A percentile compares a stretch with the other conserved stretches of the same genome.
phyloP scores from a whole-genome alignment of 2,888 invertebrate species.

The Pseudococcus jackbeardsleyi region DNA sequence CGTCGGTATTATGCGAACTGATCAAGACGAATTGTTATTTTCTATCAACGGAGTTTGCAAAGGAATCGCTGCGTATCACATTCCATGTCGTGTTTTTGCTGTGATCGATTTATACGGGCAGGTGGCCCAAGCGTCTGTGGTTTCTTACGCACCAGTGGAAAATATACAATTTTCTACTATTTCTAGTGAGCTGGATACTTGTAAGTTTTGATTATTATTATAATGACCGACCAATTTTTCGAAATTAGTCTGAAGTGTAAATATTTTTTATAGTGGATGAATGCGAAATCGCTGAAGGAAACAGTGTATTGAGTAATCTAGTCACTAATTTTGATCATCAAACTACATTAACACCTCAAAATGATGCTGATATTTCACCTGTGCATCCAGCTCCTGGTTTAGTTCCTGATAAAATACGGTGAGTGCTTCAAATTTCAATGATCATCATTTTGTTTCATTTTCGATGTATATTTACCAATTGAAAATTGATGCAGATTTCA shows the following conservation, averaged over 20 bases:
- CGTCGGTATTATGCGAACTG: slow-evolving; percentile 85
- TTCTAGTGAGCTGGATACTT: slow-evolving; percentile 52
- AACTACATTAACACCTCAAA: slow-evolving; percentile 32
- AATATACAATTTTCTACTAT: slow-evolving; percentile 48
- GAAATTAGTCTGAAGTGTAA: neutral
- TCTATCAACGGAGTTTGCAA: slow-evolving; percentile 91
- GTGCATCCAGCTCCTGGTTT: slow-evolving; percentile 5
- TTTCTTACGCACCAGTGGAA: slow-evolving; percentile 55
- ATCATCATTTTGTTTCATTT: neutral
- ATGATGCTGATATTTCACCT: neutral
- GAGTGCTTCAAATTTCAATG: neutral
- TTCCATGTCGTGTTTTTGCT: slow-evolving; percentile 82
- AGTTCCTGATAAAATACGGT: slow-evolving; percentile 58
- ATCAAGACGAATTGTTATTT: slow-evolving; percentile 85
- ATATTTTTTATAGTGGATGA: slow-evolving; percentile 46
- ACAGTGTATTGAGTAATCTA: slow-evolving; percentile 62
- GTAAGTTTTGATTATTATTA: slow-evolving; percentile 28
- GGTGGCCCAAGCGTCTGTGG: slow-evolving; percentile 82
- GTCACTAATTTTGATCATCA: slow-evolving; percentile 58
- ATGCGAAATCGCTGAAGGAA: slow-evolving; percentile 56
- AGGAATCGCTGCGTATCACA: slow-evolving; percentile 85
- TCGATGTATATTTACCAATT: neutral
- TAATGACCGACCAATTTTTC: neutral
- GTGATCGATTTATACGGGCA: slow-evolving; percentile 87
- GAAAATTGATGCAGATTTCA: slow-evolving; percentile 75